Evolutionary conservation across 1,140 invertebrate genomes (phyloP), one percentile per base, ranked within the genome.

Genomic region (Meloidogyne floridensis): DNA sequence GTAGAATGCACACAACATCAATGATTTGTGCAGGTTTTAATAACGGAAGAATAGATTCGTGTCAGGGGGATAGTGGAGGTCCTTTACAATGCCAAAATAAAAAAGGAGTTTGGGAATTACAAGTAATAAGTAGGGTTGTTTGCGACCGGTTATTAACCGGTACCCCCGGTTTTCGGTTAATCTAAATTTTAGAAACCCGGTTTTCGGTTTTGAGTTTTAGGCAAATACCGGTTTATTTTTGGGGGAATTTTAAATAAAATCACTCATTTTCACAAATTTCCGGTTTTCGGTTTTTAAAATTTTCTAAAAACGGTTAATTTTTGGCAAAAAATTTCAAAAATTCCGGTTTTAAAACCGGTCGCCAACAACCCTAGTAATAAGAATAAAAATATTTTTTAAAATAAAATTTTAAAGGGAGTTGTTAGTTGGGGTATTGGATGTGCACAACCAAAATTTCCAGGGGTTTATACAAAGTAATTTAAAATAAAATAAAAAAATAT

Each of bases 401-500:
- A 7, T 51, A 54, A 42, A 43, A 9, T 72, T 77, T 83, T 80
- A 20, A 54, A 84, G 78, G 84, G 84, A 20, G 56, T 85, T 20
- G 84, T 85, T 53, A 85, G 84, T 74, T 85, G 84, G 84, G 84
- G 84, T 18, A 81, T 81, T 69, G 84, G 84, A 18, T 85, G 84
- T 77, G 84, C 84, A 10, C 42, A 80, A 72, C 84, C 81, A 10
- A 72, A 75, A 20, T 80, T 59, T 74, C 84, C 84, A 8, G 84
- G 84, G 13, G 84, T 85, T 72, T 85, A 85, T 71, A 83, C 83
- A 59, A 83, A 84, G 77, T 79, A 51, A 72, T 3, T 18, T 69
- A 9, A 71, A 51, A 18, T 42, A 32, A 77, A 79, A 11, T 79
- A 15, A 13, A 4, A 20, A 71, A 59, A 59, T 42, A 59, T 7